phyloP scores from a whole-genome alignment of 2,888 invertebrate genomes.

The Acleris laterana region DNA sequence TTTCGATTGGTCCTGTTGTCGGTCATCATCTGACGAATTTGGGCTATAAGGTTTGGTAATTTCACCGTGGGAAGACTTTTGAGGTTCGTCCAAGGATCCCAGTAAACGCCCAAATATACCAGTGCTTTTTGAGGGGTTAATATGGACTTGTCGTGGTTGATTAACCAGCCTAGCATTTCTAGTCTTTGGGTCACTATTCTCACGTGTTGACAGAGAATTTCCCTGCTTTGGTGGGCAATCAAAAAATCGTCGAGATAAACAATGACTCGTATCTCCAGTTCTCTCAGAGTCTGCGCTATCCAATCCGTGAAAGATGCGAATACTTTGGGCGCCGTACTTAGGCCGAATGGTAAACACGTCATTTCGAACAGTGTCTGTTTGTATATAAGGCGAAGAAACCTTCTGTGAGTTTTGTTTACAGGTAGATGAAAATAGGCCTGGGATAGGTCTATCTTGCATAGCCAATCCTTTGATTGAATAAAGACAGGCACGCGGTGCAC shows the following conservation, averaged over 20 bases:
- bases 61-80: constrained; percentile 8
- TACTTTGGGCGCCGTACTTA: constrained; percentile 39
- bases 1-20: not conserved
- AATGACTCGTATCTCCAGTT: constrained; percentile 34
- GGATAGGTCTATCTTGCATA: constrained; percentile 37
- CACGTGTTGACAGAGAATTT: constrained; percentile 21
- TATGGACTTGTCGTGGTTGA: constrained; percentile 39
- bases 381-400: constrained; percentile 39
- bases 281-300: constrained; percentile 38
- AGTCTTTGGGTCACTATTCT: constrained; percentile 13
- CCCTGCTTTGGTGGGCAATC: constrained; percentile 34
- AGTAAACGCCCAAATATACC: not conserved
- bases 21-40: not conserved
- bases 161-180: constrained; percentile 37
- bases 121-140: constrained; percentile 22
- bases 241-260: constrained; percentile 43
- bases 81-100: constrained; percentile 3
- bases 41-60: not conserved
- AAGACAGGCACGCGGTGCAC: constrained; percentile 36
- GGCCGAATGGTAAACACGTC: constrained; percentile 42
- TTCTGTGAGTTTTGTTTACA: constrained; percentile 31
- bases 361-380: constrained; percentile 36
- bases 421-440: constrained; percentile 41
- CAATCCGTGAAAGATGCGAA: constrained; percentile 41
- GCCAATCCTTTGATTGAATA: constrained; percentile 34